Evolutionary conservation across 2,113 vertebrate species (phyloP).

Genomic region (Corythaeola cristata): DNA sequence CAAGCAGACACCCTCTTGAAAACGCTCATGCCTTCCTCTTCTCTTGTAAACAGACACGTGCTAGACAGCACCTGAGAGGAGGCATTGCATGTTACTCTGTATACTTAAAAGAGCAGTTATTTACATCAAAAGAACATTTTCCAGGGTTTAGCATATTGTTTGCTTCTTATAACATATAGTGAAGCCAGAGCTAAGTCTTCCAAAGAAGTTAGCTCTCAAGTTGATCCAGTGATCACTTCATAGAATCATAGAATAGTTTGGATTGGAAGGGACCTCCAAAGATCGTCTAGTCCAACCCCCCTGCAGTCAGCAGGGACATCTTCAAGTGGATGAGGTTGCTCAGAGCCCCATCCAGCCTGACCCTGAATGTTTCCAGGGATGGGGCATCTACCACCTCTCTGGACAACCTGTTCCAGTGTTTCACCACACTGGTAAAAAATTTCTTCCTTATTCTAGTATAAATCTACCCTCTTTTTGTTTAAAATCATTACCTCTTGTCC

Average conservation of each 20-base stretch:
- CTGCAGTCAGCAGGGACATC: not conserved
- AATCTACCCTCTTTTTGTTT: too few species aligned
- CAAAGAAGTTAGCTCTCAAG: not conserved
- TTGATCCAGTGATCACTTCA: not conserved
- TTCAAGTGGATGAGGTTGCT: not conserved
- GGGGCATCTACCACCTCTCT: too few species aligned
- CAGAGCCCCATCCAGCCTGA: not conserved
- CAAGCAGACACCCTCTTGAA: not conserved
- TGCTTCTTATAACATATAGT: not conserved
- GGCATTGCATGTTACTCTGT: not conserved
- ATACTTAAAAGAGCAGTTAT: not conserved
- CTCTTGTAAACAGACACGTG: not conserved
- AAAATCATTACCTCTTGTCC: too few species aligned
- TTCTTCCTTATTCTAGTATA: too few species aligned
- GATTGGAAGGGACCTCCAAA: not conserved
- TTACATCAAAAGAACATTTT: not conserved
- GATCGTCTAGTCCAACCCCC: not conserved
- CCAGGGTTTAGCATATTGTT: not conserved
- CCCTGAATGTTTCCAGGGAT: not conserved
- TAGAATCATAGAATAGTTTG: not conserved
- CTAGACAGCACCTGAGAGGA: not conserved
- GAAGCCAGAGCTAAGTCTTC: not conserved
- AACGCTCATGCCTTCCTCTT: not conserved
- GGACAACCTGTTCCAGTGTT: too few species aligned
- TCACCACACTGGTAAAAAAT: too few species aligned